Evolutionary conservation across 1,140 invertebrate genomes (phyloP), one percentile per base, ranked within the genome.

Genomic region (Sitobion miscanthi): DNA sequence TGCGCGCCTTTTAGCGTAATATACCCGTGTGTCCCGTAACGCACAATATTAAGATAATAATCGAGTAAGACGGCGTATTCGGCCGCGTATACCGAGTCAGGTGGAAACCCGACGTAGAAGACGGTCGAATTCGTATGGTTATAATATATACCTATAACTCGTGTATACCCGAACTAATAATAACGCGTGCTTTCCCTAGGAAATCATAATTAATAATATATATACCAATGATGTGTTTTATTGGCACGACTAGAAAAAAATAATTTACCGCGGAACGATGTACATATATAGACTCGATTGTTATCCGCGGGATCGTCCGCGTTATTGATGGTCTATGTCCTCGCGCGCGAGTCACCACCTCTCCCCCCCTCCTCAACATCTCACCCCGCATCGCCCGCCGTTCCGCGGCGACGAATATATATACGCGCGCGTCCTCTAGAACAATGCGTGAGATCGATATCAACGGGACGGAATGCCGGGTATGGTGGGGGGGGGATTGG

Each of bases 371-470:
- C 57, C 6, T 0, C 17, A 35, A 35, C 52, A 47, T 47, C 49
- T 1, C 9, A 14, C 49, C 30, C 69, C 30, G 1, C 3, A 7
- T 21, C 21, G 6, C 35, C 82, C 21, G 6, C 82, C 38, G n/a
- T 42, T 42, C 38, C 83, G 8, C 47, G 88, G 88, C 52, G 88
- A 90, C 52, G 47, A 88, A 8, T 20, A 38, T 38, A 54, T 42
- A 42, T 42, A 42, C 38, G 38, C 38, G 38, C 88, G 25, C 23
- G 35, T 30, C n/a, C 35, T 92, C 4, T 83, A 54, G 47, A 86
- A 93, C 90, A 54, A 93, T 54, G 25, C 82, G 47, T 23, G 21
- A 85, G 91, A 93, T 93, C 91, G 49, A 93, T 93, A 93, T 54
- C 35, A 86, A 93, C 25, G 77, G 21, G 23, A 1, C n/a, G 47